Evolutionary conservation across 2,113 vertebrate genomes (phyloP).

Genomic region (Cheilinus undulatus): DNA sequence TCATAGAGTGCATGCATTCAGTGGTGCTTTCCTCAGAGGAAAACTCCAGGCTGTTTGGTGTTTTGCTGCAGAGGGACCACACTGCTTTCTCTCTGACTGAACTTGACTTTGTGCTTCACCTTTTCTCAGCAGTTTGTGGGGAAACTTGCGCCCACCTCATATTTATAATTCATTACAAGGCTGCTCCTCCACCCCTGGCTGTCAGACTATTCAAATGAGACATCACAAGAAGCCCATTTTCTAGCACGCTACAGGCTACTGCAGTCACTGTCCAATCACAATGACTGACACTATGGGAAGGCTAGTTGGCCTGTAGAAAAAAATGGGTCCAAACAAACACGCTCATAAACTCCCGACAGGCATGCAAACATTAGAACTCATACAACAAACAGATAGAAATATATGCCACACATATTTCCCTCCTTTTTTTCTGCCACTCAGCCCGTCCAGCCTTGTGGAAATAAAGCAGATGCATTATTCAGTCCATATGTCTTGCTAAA

Average conservation of each 20-base stretch:
- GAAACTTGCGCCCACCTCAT: slow-evolving; percentile 70
- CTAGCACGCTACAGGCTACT: slow-evolving; percentile 58
- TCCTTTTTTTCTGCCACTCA: slow-evolving; percentile 45
- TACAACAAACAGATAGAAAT: slow-evolving; percentile 34
- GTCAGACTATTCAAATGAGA: slow-evolving; percentile 83
- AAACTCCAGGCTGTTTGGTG: neutral
- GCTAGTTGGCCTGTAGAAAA: slow-evolving; percentile 35
- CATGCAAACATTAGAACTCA: neutral
- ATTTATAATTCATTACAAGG: slow-evolving; percentile 82
- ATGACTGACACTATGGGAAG: slow-evolving; percentile 55
- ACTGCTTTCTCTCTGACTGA: slow-evolving; percentile 50
- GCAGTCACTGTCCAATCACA: slow-evolving; percentile 55
- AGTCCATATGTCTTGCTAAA: slow-evolving; percentile 81
- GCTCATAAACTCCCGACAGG: slow-evolving; percentile 5
- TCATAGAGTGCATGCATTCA: slow-evolving; percentile 7
- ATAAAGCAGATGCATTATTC: slow-evolving; percentile 81
- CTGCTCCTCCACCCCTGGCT: slow-evolving; percentile 71
- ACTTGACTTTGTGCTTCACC: slow-evolving; percentile 74
- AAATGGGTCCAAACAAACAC: slow-evolving; percentile 34
- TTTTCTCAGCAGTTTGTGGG: slow-evolving; percentile 74
- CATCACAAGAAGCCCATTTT: slow-evolving; percentile 71
- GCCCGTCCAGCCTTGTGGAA: slow-evolving; percentile 69
- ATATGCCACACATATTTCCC: slow-evolving; percentile 35
- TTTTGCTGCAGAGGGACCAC: slow-evolving; percentile 22
- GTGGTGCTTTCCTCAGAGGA: slow-evolving; percentile 2